Evolutionary conservation across 2,888 invertebrate genomes (phyloP).

Genomic region (Hermodice carunculata): DNA sequence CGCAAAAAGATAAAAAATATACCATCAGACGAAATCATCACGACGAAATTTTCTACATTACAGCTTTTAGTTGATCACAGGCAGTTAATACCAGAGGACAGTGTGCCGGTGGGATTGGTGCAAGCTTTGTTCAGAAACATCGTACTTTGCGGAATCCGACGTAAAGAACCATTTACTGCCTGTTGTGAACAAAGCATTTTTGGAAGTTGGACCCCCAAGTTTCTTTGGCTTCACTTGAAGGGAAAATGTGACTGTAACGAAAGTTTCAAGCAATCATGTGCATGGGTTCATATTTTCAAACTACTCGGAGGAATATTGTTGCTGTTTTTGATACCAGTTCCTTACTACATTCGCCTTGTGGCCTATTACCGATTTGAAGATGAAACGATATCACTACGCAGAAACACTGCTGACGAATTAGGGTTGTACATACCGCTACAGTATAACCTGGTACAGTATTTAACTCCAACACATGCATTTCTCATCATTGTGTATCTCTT

Average conservation of each 20-base stretch:
- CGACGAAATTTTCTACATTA: conserved; percentile 31
- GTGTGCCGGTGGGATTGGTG: conserved; percentile 38
- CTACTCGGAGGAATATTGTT: neutral
- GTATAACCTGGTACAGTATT: conserved; percentile 1
- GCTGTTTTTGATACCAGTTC: neutral
- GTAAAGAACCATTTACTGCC: conserved; percentile 38
- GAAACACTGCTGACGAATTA: neutral
- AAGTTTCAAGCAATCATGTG: neutral
- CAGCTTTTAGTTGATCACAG: conserved; percentile 41
- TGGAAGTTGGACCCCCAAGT: conserved; percentile 15
- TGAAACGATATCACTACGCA: neutral
- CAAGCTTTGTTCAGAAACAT: conserved; percentile 36
- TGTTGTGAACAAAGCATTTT: conserved; percentile 39
- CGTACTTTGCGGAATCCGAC: conserved; percentile 30
- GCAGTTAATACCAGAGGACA: conserved; percentile 36
- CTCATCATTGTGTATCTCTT: neutral
- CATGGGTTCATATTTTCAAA: neutral
- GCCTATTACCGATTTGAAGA: conserved; percentile 1
- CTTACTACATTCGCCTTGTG: neutral
- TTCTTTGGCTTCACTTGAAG: neutral
- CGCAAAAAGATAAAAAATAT: conserved; percentile 35
- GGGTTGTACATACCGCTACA: neutral
- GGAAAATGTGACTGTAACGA: neutral
- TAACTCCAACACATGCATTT: neutral
- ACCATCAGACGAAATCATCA: conserved; percentile 35